Conservation (phyloP, 2,888 invertebrate genomes). For the Conchocele bisecta region DNA sequence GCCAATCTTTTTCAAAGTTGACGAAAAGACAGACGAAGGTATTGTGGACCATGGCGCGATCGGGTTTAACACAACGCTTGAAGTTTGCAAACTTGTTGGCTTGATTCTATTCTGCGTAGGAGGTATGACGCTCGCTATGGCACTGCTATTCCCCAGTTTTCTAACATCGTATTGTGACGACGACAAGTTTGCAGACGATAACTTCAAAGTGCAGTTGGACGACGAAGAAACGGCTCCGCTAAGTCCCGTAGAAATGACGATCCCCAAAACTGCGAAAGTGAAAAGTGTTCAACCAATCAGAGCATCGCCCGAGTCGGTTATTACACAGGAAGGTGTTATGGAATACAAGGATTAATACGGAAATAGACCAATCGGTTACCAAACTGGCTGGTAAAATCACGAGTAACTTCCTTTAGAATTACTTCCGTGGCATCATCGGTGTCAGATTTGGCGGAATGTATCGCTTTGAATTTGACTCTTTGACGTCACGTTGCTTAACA, state of each 20-base stretch:
- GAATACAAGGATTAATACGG: conserved; percentile 52
- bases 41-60: conserved; percentile 82
- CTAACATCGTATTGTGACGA: conserved; percentile 82
- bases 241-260: conserved; percentile 78
- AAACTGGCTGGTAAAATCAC: too few relatives aligned
- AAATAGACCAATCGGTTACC: too few relatives aligned
- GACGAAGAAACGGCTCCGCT: conserved; percentile 70
- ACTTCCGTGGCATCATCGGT: too few relatives aligned
- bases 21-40: conserved; percentile 76
- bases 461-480: too few relatives aligned
- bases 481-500: too few relatives aligned
- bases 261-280: conserved; percentile 80
- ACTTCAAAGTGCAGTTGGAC: conserved; percentile 71
- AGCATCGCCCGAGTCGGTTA: conserved; percentile 70
- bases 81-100: conserved; percentile 84
- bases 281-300: conserved; percentile 81
- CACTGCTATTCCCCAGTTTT: conserved; percentile 84
- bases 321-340: conserved; percentile 68
- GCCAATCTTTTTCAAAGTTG: conserved; percentile 77
- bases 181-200: conserved; percentile 69
- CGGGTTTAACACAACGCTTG: conserved; percentile 83
- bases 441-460: too few relatives aligned
- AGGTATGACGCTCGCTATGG: conserved; percentile 83
- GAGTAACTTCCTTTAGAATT: too few relatives aligned
- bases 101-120: conserved; percentile 84